Base-by-base conservation (phyloP, 2,113 vertebrate genomes). In the Sakesphorus luctuosus region DNA sequence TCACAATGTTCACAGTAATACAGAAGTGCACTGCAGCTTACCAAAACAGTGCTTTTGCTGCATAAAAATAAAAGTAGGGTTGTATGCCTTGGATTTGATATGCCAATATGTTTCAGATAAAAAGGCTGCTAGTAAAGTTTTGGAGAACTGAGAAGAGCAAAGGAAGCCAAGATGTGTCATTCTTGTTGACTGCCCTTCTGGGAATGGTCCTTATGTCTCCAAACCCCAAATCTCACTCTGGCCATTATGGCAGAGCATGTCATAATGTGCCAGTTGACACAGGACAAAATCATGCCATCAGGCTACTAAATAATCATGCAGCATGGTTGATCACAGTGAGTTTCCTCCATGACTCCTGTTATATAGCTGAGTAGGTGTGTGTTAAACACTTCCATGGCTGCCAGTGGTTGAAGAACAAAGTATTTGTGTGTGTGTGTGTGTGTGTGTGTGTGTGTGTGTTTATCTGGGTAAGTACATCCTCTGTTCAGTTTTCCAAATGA, bases 401-500 rank as follows among this genome's bases (percentile, higher is more conserved):
- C 66, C 69, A 40, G 14, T 16, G 20, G 31, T 14, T 52, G 43
- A 81, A 56, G 19, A 91, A 19, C 24, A 21, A 6, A 91, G 44
- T 26, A 52, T 36, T 76, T 0, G 0, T 25, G 26, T 11, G 1
- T 59, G 11, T 25, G 25, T 25, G 40, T 25, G 25, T 25, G 36
- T 52, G 38, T 0, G 0, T 24, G 26, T 10, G 1, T 58, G 11
- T 25, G 25, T 25, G 40, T 25, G 25, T 25, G n/a, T 52, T 74
- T 83, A 56, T 56, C 33, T 72, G 31, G 9, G 21, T 35, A 33
- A 1, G 0, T 28, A 73, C 4, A 55, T 8, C 21, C 28, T 65
- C 50, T 66, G 18, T 18, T 79, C 8, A 5, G 7, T 47, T 86
- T 83, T 84, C 56, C 44, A 84, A 52, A 44, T 33, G 53, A 44